Evolutionary conservation across 2,797 vertebrate species (phyloP), one percentile per base, ranked within the genome.

Genomic region (Coreius guichenoti): DNA sequence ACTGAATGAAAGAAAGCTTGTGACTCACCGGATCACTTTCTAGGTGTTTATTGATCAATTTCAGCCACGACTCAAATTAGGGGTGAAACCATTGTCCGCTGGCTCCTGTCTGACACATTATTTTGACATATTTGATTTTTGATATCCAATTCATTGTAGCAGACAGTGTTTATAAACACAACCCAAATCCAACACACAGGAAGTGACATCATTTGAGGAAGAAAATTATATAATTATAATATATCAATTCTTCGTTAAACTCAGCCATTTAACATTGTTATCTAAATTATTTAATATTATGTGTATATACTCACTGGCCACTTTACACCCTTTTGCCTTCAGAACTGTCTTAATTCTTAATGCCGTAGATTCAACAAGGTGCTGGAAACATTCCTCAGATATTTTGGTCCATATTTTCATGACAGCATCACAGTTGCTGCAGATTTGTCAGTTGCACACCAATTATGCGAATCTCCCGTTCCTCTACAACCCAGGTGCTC

Each of bases 381-480:
- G 54, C 3, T 56, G 54, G 9, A 56, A 56, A 56, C 21, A 56
- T 56, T 56, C 21, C 54, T 56, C 54, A 3, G 21, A 56, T 8
- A 54, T 54, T 3, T 54, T 56, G 8, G 51, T 8, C 19, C 51
- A 56, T 8, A 54, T 21, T 54, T 3, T 8, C 17, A 54, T 54
- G 19, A 56, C 8, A 9, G 3, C 21, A 54, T 19, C 36, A 43
- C 68, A 39, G 16, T 69, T 69, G 17, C 19, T 8, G 16, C 67
- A 92, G 89, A 91, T 93, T 93, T 92, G 86, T 93, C 79, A 49
- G 90, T 86, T 92, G 87, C 87, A 91, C 88, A 91, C 93, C 88
- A 56, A 89, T 89, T 67, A 91, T 91, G 88, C 0, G 2, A 90
- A 88, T 90, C 84, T 92, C 87, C 73, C 31, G 9, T 91, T 92